Conservation (phyloP, 2,113 vertebrate genomes). For the Sarotherodon lohbergeri region DNA sequence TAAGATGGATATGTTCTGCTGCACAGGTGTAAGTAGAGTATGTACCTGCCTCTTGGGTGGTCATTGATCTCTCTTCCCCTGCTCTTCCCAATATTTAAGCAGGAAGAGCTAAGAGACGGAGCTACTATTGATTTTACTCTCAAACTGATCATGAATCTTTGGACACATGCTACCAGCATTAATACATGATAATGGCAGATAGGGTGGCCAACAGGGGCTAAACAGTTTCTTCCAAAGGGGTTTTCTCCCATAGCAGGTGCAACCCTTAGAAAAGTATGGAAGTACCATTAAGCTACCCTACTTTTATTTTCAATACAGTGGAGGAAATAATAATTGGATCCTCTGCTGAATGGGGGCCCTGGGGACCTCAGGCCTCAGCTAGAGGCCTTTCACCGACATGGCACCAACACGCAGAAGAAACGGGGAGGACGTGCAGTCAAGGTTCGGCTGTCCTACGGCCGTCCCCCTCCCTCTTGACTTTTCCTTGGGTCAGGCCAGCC, state of each 20-base stretch:
- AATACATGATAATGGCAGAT: constrained; percentile 1
- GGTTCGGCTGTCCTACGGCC: not conserved
- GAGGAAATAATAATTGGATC: not conserved
- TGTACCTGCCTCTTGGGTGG: constrained; percentile 21
- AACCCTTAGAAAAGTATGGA: not conserved
- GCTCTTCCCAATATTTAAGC: not conserved
- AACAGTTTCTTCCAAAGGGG: not conserved
- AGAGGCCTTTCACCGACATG: not conserved
- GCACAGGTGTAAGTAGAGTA: constrained; percentile 49
- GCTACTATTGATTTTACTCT: constrained; percentile 42
- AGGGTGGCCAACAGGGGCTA: not conserved
- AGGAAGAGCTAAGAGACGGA: not conserved
- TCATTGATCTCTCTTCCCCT: constrained; percentile 39
- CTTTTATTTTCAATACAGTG: not conserved
- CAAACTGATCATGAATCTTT: constrained; percentile 17
- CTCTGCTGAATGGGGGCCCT: not conserved
- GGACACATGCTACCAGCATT: constrained; percentile 11
- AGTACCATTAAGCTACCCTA: not conserved
- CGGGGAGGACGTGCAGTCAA: not conserved
- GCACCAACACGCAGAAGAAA: not conserved
- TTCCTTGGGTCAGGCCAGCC: not conserved
- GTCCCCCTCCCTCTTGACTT: not conserved
- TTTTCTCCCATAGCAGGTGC: not conserved
- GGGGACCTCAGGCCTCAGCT: not conserved
- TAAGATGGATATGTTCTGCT: constrained; percentile 31